Evolutionary conservation across 2,113 vertebrate species (phyloP).

Genomic region (Orycteropus afer): DNA sequence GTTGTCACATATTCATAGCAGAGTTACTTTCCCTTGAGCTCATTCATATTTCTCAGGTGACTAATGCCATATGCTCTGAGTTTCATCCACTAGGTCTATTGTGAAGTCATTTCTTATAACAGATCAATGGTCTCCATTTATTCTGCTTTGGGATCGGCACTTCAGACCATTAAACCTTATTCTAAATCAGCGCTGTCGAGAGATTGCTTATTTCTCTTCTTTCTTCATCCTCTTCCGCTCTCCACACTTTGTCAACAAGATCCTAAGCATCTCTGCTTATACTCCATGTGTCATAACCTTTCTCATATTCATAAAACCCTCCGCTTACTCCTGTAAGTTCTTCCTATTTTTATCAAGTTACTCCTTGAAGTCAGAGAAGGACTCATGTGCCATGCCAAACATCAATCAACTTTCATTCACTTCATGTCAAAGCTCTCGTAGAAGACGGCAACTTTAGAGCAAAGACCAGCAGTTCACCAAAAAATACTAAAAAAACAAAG

Average conservation of each 20-base stretch:
- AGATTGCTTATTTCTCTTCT: neutral
- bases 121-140: neutral
- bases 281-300: neutral
- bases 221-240: neutral
- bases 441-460: neutral
- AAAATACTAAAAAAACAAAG: neutral
- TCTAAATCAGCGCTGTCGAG: neutral
- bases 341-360: neutral
- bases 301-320: neutral
- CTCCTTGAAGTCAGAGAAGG: neutral
- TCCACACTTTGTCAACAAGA: neutral
- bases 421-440: neutral
- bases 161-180: neutral
- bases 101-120: neutral
- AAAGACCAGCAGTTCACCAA: neutral
- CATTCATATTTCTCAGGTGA: neutral
- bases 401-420: neutral
- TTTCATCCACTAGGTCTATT: neutral
- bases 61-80: neutral
- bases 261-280: neutral
- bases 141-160: neutral
- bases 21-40: neutral
- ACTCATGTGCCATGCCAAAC: neutral
- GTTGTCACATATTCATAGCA: neutral
- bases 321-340: neutral